These are phyloP conservation scores for Brachyopa scutellaris DNA, from an alignment of 2,888 invertebrate species.

Conservation along the genomic window DNA sequence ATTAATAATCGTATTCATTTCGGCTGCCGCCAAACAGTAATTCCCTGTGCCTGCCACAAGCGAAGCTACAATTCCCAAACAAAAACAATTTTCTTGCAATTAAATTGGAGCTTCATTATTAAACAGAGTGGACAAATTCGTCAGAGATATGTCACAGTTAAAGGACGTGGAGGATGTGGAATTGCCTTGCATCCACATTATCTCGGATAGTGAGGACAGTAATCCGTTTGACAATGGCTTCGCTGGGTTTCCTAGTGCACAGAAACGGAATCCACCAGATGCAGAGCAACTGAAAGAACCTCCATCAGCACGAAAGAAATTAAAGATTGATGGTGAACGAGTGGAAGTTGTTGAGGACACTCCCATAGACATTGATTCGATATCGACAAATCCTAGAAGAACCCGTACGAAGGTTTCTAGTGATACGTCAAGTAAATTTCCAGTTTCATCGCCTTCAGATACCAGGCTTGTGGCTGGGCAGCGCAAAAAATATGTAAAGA, in stretches of 20 bases:
- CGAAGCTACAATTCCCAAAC: constrained; percentile 6
- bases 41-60: not conserved
- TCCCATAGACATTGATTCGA: constrained; percentile 58
- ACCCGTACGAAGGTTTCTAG: constrained; percentile 56
- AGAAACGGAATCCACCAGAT: constrained; percentile 11
- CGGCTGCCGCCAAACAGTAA: constrained; percentile 45
- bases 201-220: constrained; percentile 54
- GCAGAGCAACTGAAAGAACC: not conserved
- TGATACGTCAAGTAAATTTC: constrained; percentile 80
- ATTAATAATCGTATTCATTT: not conserved
- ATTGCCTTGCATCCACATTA: constrained; percentile 22
- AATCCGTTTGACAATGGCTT: constrained; percentile 30
- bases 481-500: constrained; percentile 77
- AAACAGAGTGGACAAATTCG: too few relatives aligned
- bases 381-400: constrained; percentile 50
- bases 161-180: constrained; percentile 16
- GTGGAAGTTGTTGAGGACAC: constrained; percentile 20
- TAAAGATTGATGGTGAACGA: constrained; percentile 30
- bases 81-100: constrained; percentile 21
- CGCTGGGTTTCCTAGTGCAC: constrained; percentile 35
- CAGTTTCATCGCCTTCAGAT: constrained; percentile 79
- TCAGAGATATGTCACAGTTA: constrained; percentile 54
- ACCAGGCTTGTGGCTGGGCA: constrained; percentile 74
- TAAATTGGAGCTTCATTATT: not conserved
- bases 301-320: constrained; percentile 32